Percentiles rank a stretch among this genome's conserved stretches.
These are phyloP conservation scores for Aethes cnicana DNA, from an alignment of 2,888 invertebrate genomes.

Conservation along the genomic window DNA sequence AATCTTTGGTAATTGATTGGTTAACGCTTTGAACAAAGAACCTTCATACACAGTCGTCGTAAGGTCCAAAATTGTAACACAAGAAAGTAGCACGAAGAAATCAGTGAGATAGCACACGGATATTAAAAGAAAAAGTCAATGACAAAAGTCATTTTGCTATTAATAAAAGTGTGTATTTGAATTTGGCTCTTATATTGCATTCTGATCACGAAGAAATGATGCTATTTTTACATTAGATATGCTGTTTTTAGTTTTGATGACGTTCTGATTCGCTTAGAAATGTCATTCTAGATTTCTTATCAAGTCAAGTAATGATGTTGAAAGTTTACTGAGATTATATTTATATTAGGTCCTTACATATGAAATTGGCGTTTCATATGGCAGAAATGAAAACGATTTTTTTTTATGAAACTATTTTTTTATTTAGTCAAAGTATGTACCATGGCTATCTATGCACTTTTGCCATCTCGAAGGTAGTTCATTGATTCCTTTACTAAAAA, in stretches of 20 bases:
- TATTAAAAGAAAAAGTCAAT: slow-evolving; percentile 26
- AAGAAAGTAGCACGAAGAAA: slow-evolving; percentile 22
- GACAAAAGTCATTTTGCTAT: slow-evolving; percentile 14
- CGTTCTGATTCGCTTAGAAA: too few relatives aligned
- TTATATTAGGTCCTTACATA: too few relatives aligned
- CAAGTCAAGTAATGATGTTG: too few relatives aligned
- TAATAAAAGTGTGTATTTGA: slow-evolving; percentile 5
- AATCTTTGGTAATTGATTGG: slow-evolving; percentile 2
- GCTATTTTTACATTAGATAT: not conserved
- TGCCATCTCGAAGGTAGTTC: too few relatives aligned
- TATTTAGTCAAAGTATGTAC: too few relatives aligned
- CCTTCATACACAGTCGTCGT: not conserved
- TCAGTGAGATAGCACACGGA: slow-evolving; percentile 15
- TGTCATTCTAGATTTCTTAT: too few relatives aligned
- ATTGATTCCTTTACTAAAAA: too few relatives aligned
- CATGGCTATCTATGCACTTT: too few relatives aligned
- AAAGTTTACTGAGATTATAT: too few relatives aligned
- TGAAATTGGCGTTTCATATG: too few relatives aligned
- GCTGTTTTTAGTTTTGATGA: not conserved
- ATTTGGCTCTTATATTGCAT: slow-evolving; percentile 19
- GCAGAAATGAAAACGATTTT: too few relatives aligned
- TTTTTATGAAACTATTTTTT: too few relatives aligned
- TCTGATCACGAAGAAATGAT: slow-evolving; percentile 1
- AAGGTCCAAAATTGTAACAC: not conserved
- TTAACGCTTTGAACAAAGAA: not conserved